These are phyloP conservation scores for Cantharis lateralis DNA, from an alignment of 2,888 invertebrate species.

Conservation along the genomic window DNA sequence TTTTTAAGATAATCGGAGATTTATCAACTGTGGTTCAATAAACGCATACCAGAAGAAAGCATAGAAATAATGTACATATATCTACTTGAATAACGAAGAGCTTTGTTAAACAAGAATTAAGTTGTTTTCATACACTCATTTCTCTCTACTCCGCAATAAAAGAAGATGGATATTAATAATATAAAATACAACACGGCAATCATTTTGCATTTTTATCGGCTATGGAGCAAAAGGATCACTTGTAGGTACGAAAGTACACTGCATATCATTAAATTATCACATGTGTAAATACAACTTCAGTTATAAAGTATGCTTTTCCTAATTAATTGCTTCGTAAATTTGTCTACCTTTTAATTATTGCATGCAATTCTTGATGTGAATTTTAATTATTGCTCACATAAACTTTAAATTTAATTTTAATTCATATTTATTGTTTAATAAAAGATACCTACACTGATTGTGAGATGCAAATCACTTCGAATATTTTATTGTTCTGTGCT, in stretches of 20 bases:
- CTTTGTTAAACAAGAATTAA: slow-evolving; percentile 10
- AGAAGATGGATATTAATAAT: slow-evolving; percentile 3
- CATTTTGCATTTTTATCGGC: slow-evolving; percentile 8
- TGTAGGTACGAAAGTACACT: slow-evolving; percentile 8
- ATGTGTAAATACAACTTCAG: slow-evolving; percentile 27
- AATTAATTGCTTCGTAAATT: slow-evolving; percentile 34
- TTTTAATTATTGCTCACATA: slow-evolving; percentile 10
- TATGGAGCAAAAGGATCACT: slow-evolving; percentile 29
- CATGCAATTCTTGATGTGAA: slow-evolving; percentile 5
- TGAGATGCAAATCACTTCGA: neutral
- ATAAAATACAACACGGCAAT: neutral
- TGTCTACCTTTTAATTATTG: slow-evolving; percentile 18
- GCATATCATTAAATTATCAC: slow-evolving; percentile 30
- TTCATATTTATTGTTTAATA: slow-evolving; percentile 12
- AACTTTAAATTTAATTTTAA: slow-evolving; percentile 9
- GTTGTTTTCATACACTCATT: slow-evolving; percentile 6
- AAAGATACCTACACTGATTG: neutral
- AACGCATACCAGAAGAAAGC: neutral
- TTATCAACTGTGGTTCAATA: neutral
- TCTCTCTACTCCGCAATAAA: neutral
- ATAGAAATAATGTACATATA: neutral
- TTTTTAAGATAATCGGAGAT: neutral
- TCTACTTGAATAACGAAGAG: slow-evolving; percentile 6
- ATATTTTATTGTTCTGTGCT: neutral
- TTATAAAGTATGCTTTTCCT: slow-evolving; percentile 9